These are phyloP conservation scores for Ceuthmochares aereus DNA, from an alignment of 2,113 vertebrate genomes.

Conservation along the genomic window DNA sequence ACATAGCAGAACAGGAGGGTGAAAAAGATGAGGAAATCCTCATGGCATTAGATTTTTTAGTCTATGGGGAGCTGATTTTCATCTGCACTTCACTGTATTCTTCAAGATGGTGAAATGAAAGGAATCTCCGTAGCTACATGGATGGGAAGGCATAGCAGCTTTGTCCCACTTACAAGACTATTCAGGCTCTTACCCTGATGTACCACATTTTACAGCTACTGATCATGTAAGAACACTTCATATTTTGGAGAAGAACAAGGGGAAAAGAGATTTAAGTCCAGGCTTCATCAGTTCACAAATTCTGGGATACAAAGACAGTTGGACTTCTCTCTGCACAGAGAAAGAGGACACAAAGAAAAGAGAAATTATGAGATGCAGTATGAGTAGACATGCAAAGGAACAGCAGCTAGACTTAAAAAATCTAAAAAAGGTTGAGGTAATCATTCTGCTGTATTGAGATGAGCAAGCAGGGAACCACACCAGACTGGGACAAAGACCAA, in stretches of 20 bases:
- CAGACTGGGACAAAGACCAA: not conserved
- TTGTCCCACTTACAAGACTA: not conserved
- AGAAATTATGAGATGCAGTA: not conserved
- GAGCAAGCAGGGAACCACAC: not conserved
- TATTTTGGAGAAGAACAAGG: not conserved
- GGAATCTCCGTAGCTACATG: not conserved
- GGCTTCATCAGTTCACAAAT: not conserved
- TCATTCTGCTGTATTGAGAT: not conserved
- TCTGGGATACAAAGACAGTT: not conserved
- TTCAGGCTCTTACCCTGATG: not conserved
- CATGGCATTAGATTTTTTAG: not conserved
- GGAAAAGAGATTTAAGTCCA: not conserved
- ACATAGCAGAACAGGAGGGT: not conserved
- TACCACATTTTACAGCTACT: not conserved
- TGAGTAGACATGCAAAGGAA: not conserved
- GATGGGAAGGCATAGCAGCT: not conserved
- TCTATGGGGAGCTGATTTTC: not conserved
- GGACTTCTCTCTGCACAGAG: not conserved
- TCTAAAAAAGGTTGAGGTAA: not conserved
- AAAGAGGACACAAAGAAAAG: not conserved
- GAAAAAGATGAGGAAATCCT: not conserved
- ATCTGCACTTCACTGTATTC: not conserved
- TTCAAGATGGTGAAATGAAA: not conserved
- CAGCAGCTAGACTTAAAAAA: not conserved
- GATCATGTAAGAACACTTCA: not conserved